Evolutionary conservation across 2,888 invertebrate species (phyloP), one percentile per base, ranked within the genome.

Genomic region (Zelleria hepariella): DNA sequence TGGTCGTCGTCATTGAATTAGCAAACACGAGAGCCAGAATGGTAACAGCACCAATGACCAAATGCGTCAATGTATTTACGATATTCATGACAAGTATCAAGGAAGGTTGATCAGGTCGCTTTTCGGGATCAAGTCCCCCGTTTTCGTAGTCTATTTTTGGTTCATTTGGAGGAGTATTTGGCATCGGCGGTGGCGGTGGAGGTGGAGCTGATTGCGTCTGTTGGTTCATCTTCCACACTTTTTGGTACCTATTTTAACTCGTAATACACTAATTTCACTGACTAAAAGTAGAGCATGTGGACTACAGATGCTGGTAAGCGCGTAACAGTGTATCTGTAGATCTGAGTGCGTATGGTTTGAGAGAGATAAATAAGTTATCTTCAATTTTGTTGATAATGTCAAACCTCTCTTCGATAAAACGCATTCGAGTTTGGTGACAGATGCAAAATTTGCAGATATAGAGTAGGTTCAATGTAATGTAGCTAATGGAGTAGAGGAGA

Each of bases 31-130:
- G 65, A 1, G 73, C 72, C 63, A 65, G 62, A 32, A 75, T 67
- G 0, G 69, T 65, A 2, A 75, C 67, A 1, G 67, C 69, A 21
- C 78, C 78, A 4, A 79, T 62, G 1, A 70, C 26, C 59, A 77
- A 60, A 55, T 77, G 73, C 15, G 78, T 77, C 2, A 60, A 2
- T 27, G 60, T 58, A 42, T 61, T 61, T 3, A 58, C 10, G 15
- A 61, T 23, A 53, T 60, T 57, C 60, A 60, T 57, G 10, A 42
- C 10, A 18, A 21, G 24, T 5, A 59, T n/a, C 10, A 52, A 57
- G 2, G 10, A 7, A n/a, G 57, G 57, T 10, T 18, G 21, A 26
- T 52, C 24, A 6, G 24, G 42, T 2, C 48, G 15, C 1, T 54
- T 27, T 47, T 60, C 53, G 2, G 57, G 52, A 20, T 21, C 8